Conservation (phyloP, 2,797 vertebrate genomes). For the Diplodus sargus region DNA sequence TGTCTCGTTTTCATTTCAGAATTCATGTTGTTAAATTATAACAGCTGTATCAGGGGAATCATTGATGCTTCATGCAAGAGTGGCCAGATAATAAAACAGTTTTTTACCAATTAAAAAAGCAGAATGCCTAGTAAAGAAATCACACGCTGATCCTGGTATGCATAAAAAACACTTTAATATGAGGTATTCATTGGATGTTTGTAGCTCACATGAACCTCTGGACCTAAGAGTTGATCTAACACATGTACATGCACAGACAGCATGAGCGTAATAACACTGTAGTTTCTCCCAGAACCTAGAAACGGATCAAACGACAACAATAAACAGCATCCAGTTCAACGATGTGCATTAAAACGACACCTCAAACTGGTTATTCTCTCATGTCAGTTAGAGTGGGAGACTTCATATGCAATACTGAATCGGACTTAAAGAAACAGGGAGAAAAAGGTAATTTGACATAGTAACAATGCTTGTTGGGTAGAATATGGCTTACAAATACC, state of each 20-base stretch:
- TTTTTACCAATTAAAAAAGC: not conserved
- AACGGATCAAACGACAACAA: conserved; percentile 37
- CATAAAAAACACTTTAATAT: conserved; percentile 69
- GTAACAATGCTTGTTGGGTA: conserved; percentile 43
- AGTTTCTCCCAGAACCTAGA: conserved; percentile 34
- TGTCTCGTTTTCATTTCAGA: not conserved
- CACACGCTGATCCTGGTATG: conserved; percentile 25
- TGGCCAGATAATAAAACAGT: not conserved
- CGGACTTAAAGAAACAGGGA: conserved; percentile 7
- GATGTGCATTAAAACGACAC: conserved; percentile 8
- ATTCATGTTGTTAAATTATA: conserved; percentile 4
- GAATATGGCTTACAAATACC: conserved; percentile 34
- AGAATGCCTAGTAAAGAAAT: conserved; percentile 25
- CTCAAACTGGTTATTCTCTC: conserved; percentile 33
- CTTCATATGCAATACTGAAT: conserved; percentile 55
- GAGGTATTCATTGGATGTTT: conserved; percentile 74
- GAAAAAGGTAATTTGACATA: not conserved
- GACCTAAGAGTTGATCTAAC: conserved; percentile 41
- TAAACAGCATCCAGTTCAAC: conserved; percentile 37
- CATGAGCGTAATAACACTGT: conserved; percentile 49
- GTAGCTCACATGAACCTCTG: conserved; percentile 61
- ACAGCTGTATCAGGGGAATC: conserved; percentile 24
- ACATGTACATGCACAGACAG: conserved; percentile 39
- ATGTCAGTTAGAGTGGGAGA: conserved; percentile 8
- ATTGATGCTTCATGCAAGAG: not conserved